phyloP scores from a whole-genome alignment of 2,888 invertebrate species.

The Eudasyphora cyanicolor region DNA sequence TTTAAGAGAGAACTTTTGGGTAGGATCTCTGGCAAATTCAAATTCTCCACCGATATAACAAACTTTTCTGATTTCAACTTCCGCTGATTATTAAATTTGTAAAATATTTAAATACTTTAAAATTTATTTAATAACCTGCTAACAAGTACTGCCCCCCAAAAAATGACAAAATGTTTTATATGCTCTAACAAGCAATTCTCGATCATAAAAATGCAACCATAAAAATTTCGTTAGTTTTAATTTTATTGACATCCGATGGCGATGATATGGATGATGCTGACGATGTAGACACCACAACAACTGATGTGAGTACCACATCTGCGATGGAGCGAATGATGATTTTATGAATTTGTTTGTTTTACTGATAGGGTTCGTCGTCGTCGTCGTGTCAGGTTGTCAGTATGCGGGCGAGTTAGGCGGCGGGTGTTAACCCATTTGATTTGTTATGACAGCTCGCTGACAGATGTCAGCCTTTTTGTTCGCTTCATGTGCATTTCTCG shows the following conservation, averaged over 20 bases:
- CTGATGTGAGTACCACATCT: not conserved
- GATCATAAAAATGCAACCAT: slow-evolving; percentile 17
- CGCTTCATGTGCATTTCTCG: not conserved
- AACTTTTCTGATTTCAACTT: too few relatives aligned
- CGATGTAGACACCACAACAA: not conserved
- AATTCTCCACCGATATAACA: too few relatives aligned
- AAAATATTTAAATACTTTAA: not conserved
- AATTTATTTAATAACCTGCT: slow-evolving; percentile 1
- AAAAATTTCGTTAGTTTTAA: not conserved
- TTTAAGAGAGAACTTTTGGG: too few relatives aligned
- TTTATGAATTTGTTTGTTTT: slow-evolving; percentile 10
- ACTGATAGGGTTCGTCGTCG: not conserved
- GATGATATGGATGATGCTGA: not conserved
- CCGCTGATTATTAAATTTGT: slow-evolving; percentile 11
- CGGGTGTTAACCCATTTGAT: slow-evolving; percentile 64
- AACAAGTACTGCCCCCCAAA: not conserved
- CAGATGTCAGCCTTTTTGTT: slow-evolving; percentile 63
- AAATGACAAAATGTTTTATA: slow-evolving; percentile 21
- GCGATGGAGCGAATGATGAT: not conserved
- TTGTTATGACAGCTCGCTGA: slow-evolving; percentile 71
- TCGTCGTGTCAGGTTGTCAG: not conserved
- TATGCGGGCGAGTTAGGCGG: slow-evolving; percentile 22
- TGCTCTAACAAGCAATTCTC: slow-evolving; percentile 3
- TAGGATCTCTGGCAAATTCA: too few relatives aligned
- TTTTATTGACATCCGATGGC: slow-evolving; percentile 10